Base-by-base conservation (phyloP, 2,797 vertebrate species). In the Cryptoblepharus egeriae region DNA sequence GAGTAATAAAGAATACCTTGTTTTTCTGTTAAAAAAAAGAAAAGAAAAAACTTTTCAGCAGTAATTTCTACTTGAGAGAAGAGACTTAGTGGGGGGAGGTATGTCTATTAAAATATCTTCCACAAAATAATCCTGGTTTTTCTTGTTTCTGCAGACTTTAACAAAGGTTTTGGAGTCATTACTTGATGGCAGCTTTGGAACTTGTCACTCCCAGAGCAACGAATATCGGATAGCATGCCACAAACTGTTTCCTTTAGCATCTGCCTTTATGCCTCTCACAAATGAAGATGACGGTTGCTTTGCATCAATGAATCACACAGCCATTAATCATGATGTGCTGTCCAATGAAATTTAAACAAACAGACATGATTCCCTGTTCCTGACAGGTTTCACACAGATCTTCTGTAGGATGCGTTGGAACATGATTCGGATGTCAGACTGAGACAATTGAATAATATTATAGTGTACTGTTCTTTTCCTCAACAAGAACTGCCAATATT, bases 121-220 rank as follows among this genome's bases (percentile, higher is more conserved):
- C 73, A 45, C 39, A 49, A 64, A 61, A 1, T 13, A 10, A 0
- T 2, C 5, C 75, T 32, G 75, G 22, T 42, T 63, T 78, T 87
- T 1, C 30, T 90, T 84, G 84, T 90, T 37, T 93, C 35, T 83
- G 63, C 70, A 96, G 96, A 95, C 90, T 28, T 91, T 96, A 88
- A 92, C 92, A 37, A 95, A 93, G 70, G 95, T 96, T 87, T 94
- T 95, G 39, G 96, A 96, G 82, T 94, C 95, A 0, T 87, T 96
- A 74, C 92, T 95, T 67, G 94, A 96, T 57, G 96, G 96, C 80
- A 96, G 95, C 84, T 96, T 96, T 80, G 96, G 96, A 72, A 94
- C 87, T 76, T 96, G 95, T 84, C 91, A 87, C 5, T 65, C 87
- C 82, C 96, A 95, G 1, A 94, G 93, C 79, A 95, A 96, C 84